A percentile compares a stretch with the other conserved stretches of the same genome.
Evolutionary conservation across 2,888 invertebrate species (phyloP).

Genomic region (Hypselothyrea guttata): DNA sequence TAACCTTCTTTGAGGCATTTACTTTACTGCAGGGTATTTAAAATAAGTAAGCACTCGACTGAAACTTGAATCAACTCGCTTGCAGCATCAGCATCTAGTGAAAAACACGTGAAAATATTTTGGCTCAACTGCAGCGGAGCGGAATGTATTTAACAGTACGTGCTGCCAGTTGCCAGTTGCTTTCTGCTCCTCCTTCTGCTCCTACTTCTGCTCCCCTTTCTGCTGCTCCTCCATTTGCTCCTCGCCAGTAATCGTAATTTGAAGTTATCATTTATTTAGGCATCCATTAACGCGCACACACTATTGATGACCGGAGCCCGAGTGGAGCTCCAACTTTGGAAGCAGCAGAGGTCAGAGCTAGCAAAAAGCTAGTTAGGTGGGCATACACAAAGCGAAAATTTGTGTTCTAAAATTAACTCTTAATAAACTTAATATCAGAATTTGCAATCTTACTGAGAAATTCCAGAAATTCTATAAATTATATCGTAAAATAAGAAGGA

Average conservation of each 20-base stretch:
- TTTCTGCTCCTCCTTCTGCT: slow-evolving; percentile 14
- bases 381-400: too few relatives aligned
- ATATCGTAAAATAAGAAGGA: too few relatives aligned
- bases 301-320: slow-evolving; percentile 58
- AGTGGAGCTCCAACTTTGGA: too few relatives aligned
- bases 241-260: slow-evolving; percentile 69
- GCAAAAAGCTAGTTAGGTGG: too few relatives aligned
- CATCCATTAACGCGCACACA: slow-evolving; percentile 74
- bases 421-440: too few relatives aligned
- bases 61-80: slow-evolving; percentile 35
- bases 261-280: slow-evolving; percentile 76
- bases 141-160: slow-evolving; percentile 70
- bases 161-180: too few relatives aligned
- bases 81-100: slow-evolving; percentile 12
- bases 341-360: neutral
- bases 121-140: slow-evolving; percentile 61
- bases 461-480: too few relatives aligned
- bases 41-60: slow-evolving; percentile 34
- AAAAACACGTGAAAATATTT: slow-evolving; percentile 74
- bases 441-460: too few relatives aligned
- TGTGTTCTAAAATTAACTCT: too few relatives aligned
- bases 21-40: slow-evolving; percentile 1
- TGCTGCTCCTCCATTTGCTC: slow-evolving; percentile 6
- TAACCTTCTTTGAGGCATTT: neutral
- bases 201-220: neutral